Conservation (phyloP, 2,888 invertebrate genomes). For the Pasiphila rectangulata region DNA sequence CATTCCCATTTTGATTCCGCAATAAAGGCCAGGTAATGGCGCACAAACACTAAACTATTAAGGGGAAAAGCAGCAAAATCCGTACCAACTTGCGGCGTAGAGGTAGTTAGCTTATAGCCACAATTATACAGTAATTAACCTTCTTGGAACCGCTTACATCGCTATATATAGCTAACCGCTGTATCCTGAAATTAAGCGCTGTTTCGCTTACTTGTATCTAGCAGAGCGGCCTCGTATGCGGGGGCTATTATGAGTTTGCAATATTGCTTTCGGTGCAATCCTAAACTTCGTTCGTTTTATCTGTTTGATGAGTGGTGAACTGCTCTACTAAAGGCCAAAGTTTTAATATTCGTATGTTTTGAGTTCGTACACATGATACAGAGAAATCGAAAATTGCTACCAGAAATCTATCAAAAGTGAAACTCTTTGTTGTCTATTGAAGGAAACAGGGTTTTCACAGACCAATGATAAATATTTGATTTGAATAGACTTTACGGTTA, state of each 20-base stretch:
- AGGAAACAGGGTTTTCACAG: neutral
- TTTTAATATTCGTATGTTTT: neutral
- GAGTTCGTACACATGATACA: neutral
- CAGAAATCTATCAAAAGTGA: too few species aligned
- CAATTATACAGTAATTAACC: constrained; percentile 21
- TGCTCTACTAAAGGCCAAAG: constrained; percentile 1
- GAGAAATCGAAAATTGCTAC: neutral
- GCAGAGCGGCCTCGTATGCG: neutral
- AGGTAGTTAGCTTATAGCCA: constrained; percentile 13
- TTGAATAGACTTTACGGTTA: too few species aligned
- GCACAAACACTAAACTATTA: constrained; percentile 7
- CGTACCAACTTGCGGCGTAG: constrained; percentile 5
- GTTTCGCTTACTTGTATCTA: neutral
- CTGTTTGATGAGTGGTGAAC: neutral
- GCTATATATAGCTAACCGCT: constrained; percentile 8
- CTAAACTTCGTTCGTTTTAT: constrained; percentile 1
- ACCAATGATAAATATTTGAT: too few species aligned
- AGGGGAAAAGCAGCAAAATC: constrained; percentile 3
- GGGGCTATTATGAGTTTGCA: neutral
- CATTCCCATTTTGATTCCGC: constrained; percentile 4
- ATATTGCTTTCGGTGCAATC: constrained; percentile 1
- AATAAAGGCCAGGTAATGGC: constrained; percentile 6
- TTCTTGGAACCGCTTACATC: constrained; percentile 7
- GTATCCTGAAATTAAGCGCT: neutral
- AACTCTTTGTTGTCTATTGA: too few species aligned